Evolutionary conservation across 2,113 vertebrate species (phyloP).

Genomic region (Chascanopsetta lugubris): DNA sequence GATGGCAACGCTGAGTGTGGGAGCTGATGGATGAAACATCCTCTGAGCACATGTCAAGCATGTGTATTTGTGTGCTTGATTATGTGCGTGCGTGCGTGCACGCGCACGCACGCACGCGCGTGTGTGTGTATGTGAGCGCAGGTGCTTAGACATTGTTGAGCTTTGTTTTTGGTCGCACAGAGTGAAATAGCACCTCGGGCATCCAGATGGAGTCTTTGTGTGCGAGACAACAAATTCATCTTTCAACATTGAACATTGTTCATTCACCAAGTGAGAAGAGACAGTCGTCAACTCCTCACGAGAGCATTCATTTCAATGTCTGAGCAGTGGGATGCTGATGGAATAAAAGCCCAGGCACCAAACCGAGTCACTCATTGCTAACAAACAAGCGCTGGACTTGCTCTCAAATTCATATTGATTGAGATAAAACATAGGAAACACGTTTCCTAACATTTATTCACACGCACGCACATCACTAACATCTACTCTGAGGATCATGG

Average conservation of each 20-base stretch:
- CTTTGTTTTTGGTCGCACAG: conserved; percentile 64
- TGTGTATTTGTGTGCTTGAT: neutral
- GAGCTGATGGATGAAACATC: conserved; percentile 42
- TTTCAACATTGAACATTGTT: too few relatives aligned
- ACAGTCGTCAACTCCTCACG: too few relatives aligned
- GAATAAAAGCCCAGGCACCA: neutral
- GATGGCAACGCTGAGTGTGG: conserved; percentile 18
- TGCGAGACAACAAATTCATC: conserved; percentile 44
- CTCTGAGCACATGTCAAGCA: conserved; percentile 27
- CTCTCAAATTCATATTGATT: too few relatives aligned
- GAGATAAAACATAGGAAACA: too few relatives aligned
- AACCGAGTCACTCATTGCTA: neutral
- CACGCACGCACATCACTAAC: too few relatives aligned
- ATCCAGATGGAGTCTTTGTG: conserved; percentile 68
- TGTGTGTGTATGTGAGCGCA: neutral
- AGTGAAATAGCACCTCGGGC: conserved; percentile 66
- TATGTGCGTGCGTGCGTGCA: neutral
- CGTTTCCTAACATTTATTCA: too few relatives aligned
- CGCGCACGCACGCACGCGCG: neutral
- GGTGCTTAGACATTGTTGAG: conserved; percentile 27
- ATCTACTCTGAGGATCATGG: too few relatives aligned
- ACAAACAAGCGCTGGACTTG: too few relatives aligned
- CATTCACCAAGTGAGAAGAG: too few relatives aligned
- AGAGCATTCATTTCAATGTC: too few relatives aligned
- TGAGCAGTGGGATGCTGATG: neutral